Conservation (phyloP, 2,797 vertebrate genomes). For the Poeciliopsis paucimaculata region DNA sequence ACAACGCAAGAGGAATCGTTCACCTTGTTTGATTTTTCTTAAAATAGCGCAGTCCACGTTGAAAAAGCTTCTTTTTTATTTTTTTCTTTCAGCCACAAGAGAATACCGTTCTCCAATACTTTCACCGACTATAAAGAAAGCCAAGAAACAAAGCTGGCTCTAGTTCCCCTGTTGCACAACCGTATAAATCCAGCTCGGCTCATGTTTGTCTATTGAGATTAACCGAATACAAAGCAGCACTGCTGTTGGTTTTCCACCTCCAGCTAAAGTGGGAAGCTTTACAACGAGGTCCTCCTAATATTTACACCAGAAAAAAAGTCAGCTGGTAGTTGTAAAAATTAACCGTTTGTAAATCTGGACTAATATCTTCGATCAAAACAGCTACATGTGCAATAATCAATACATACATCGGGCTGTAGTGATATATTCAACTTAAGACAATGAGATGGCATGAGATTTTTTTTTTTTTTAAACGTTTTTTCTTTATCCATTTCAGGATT, state of each 20-base stretch:
- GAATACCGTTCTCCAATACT: background rate
- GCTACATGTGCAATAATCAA: background rate
- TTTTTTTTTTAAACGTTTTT: background rate
- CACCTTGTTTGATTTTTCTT: conserved; percentile 3
- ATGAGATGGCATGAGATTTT: background rate
- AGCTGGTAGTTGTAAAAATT: background rate
- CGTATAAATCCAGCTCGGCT: conserved; percentile 1
- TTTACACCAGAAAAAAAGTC: background rate
- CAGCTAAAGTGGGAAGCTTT: background rate
- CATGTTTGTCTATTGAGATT: conserved; percentile 34
- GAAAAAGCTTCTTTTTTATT: background rate
- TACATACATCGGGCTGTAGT: background rate
- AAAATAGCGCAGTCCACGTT: background rate
- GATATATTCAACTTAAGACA: background rate
- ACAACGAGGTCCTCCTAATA: background rate
- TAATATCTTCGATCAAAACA: background rate
- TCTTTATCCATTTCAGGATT: background rate
- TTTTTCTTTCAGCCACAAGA: background rate
- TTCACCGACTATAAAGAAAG: background rate
- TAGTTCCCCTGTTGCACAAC: background rate
- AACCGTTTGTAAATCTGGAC: background rate
- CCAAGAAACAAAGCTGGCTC: background rate
- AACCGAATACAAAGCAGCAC: conserved; percentile 10
- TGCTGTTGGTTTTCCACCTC: background rate
- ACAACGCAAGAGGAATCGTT: background rate